Base-by-base conservation (phyloP, 2,113 vertebrate genomes). In the Tautogolabrus adspersus region DNA sequence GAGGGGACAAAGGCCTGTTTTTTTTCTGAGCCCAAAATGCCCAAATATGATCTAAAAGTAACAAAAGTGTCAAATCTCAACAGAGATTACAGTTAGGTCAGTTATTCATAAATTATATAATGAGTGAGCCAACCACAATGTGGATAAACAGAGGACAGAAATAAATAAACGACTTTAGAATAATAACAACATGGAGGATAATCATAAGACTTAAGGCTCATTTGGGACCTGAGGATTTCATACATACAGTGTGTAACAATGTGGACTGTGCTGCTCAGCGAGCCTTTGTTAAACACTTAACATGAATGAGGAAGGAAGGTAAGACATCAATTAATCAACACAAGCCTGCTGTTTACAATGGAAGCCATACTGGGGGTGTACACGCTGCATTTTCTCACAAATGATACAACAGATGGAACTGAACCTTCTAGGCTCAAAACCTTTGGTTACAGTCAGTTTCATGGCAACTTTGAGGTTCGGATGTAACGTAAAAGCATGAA, bases 141-240 rank as follows among this genome's bases (percentile, higher is more conserved):
- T 0, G 46, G 75, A 70, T 37, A 72, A 72, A 84, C n/a, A 65
- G 22, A 21, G 40, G 63, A 65, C 44, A 22, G 62, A 66, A 77
- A 85, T 78, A 90, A 86, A 86, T 86, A 58, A 82, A 86, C 0
- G 61, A 22, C 75, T 60, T 83, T 0, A 56, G 16, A 87, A 86
- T 60, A 61, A 81, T 51, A 85, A 72, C 26, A 79, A 83, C 46
- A 80, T 61, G 77, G 79, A 87, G 26, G 46, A 77, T 84, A 90
- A 90, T 81, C 68, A 83, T 65, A 90, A 90, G 91, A 91, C 88
- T 93, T 94, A 94, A 95, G 92, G 94, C 93, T 93, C 88, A 86
- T 89, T 89, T 93, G 88, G 94, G 93, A 92, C 94, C 94, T 94
- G 94, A 94, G 94, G 93, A 91, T 91, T 93, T 86, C 87, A 89